Percentiles rank a stretch among this genome's conserved stretches.
phyloP scores from a whole-genome alignment of 2,888 invertebrate genomes.

The Tenthredo scrophulariae region DNA sequence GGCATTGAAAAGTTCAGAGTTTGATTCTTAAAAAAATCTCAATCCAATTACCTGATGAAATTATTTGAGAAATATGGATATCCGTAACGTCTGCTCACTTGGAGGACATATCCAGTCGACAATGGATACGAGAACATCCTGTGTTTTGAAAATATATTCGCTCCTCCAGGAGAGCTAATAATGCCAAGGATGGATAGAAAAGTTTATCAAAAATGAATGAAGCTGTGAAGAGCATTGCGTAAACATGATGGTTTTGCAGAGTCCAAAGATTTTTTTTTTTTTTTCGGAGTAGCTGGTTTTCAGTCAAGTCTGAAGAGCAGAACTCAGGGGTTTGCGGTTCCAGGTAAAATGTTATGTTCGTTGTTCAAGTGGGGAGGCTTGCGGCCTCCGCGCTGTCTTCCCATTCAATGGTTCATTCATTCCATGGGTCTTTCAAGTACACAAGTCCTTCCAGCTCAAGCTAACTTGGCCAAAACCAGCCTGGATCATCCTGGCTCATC shows the following conservation, averaged over 20 bases:
- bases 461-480: conserved; percentile 54
- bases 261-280: not conserved
- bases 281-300: not conserved
- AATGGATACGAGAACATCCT: not conserved
- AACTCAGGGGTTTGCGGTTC: conserved; percentile 32
- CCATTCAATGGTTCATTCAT: conserved; percentile 54
- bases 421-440: conserved; percentile 58
- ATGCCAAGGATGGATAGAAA: not conserved
- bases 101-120: not conserved
- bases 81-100: too few species aligned
- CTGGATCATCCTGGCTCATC: conserved; percentile 57
- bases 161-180: not conserved
- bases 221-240: conserved; percentile 11
- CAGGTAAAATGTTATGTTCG: conserved; percentile 69
- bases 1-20: not conserved
- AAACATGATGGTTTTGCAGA: conserved; percentile 35
- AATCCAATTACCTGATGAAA: not conserved
- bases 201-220: conserved; percentile 15
- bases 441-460: conserved; percentile 54
- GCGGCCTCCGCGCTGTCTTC: conserved; percentile 60
- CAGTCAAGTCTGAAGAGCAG: not conserved
- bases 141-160: conserved; percentile 7
- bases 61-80: not conserved
- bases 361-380: conserved; percentile 58
- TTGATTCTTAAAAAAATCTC: not conserved